Percentiles rank a stretch among this genome's conserved stretches.
Evolutionary conservation across 2,888 invertebrate genomes (phyloP).

Genomic region (Callyntrura sp.): DNA sequence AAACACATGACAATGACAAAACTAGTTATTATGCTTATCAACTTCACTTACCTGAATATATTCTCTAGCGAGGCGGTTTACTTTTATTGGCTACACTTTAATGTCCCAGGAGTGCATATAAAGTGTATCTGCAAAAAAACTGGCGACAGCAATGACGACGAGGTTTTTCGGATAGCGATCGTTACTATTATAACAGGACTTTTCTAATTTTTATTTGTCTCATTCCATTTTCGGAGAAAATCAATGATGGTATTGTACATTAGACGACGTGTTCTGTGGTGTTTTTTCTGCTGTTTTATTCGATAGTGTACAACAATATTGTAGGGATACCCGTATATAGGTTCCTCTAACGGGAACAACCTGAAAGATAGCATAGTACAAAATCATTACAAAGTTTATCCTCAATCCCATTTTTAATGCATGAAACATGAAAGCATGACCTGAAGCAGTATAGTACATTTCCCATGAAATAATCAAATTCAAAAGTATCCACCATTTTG

Average conservation of each 20-base stretch:
- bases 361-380: neutral
- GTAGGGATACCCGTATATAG: neutral
- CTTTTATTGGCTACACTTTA: neutral
- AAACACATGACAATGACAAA: constrained; percentile 33
- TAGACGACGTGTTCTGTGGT: too few relatives aligned
- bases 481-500: neutral
- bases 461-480: constrained; percentile 5
- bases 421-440: neutral
- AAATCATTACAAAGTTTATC: neutral
- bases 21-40: constrained; percentile 45
- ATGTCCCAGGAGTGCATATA: neutral
- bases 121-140: neutral
- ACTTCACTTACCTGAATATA: neutral
- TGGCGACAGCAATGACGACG: neutral
- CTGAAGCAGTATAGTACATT: neutral
- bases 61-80: neutral
- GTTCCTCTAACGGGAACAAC: neutral
- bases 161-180: neutral
- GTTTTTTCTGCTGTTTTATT: neutral
- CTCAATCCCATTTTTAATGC: constrained; percentile 3
- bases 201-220: neutral
- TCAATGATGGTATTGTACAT: constrained; percentile 27
- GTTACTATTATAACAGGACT: neutral
- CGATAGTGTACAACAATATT: neutral
- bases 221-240: neutral